Base-by-base conservation (phyloP, 2,113 vertebrate genomes). In the Hepsetus odoe region DNA sequence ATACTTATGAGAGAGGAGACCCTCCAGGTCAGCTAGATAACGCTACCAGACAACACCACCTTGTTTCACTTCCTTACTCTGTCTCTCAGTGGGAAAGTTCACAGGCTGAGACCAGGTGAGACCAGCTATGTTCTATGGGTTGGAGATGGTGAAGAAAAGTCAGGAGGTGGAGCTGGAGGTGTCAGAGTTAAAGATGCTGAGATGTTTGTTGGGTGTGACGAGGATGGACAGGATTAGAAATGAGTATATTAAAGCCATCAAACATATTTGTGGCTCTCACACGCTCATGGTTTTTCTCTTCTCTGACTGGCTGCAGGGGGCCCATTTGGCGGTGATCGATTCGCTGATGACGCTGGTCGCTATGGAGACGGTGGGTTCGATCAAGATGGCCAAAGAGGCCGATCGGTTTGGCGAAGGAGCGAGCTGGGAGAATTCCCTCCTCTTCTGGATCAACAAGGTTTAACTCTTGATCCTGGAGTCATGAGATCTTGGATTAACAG, bases 381-480 rank as follows among this genome's bases (percentile, higher is more conserved):
- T 94, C 42, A 93, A 92, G 9, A 92, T 94, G 82, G 88, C 93
- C 0, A 82, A 64, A 24, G 91, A 90, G 74, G 89, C 84, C 1
- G 90, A 90, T 84, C 92, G 93, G 80, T 87, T 90, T 55, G 92
- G 90, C 0, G 81, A 80, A 6, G 87, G 86, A 5, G 69, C 84
- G 16, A 91, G 89, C 3, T 91, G 94, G 94, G 96, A 97, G 86
- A 94, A 94, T 24, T 92, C 92, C 1, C 88, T 97, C 30, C 91
- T 97, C 32, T 92, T 93, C 86, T 97, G 96, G 96, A 94, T 96
- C 84, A 95, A 96, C 89, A 91, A 90, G 94, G 96, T 97, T 67
- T 69, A 13, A 20, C 2, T 44, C 67, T 56, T 46, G 33, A 79
- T 26, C 30, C 32, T 6, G 5, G 24, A 77, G n/a, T 26, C 53